Evolutionary conservation across 2,113 vertebrate genomes (phyloP).

Genomic region (Thryonomys swinderianus): DNA sequence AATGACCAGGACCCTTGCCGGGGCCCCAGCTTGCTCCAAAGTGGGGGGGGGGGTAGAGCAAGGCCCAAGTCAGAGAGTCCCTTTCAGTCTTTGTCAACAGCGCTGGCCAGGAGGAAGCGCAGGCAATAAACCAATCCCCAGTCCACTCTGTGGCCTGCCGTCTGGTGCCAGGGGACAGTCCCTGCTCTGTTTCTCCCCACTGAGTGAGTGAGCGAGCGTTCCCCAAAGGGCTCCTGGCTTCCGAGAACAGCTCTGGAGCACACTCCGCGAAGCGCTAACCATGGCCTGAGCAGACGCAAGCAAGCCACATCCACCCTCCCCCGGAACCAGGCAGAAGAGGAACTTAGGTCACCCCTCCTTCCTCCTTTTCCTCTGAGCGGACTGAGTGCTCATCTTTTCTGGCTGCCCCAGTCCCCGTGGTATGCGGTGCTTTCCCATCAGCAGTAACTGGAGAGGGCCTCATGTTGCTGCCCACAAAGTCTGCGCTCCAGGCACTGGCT

Average conservation of each 20-base stretch:
- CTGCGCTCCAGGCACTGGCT: background rate
- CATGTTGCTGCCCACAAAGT: background rate
- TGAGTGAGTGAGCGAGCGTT: constrained; percentile 55
- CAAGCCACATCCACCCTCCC: background rate
- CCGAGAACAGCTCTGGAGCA: constrained; percentile 69
- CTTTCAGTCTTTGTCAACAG: constrained; percentile 55
- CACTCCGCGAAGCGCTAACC: background rate
- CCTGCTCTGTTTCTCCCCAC: constrained; percentile 77
- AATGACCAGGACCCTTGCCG: background rate
- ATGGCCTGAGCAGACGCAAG: constrained; percentile 39
- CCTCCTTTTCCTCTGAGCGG: background rate
- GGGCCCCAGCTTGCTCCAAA: background rate
- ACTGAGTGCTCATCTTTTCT: background rate
- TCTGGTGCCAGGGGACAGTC: constrained; percentile 68
- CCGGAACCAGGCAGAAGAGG: constrained; percentile 37
- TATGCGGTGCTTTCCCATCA: background rate
- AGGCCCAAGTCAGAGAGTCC: background rate
- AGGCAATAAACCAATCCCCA: constrained; percentile 56
- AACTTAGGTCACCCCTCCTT: constrained; percentile 59
- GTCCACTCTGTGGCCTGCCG: constrained; percentile 52
- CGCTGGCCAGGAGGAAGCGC: constrained; percentile 47
- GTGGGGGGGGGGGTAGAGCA: background rate
- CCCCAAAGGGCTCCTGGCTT: constrained; percentile 71
- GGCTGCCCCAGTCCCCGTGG: background rate
- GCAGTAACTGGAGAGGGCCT: background rate